These are phyloP conservation scores for Ataeniobius toweri DNA, from an alignment of 2,797 vertebrate species.

Conservation along the genomic window DNA sequence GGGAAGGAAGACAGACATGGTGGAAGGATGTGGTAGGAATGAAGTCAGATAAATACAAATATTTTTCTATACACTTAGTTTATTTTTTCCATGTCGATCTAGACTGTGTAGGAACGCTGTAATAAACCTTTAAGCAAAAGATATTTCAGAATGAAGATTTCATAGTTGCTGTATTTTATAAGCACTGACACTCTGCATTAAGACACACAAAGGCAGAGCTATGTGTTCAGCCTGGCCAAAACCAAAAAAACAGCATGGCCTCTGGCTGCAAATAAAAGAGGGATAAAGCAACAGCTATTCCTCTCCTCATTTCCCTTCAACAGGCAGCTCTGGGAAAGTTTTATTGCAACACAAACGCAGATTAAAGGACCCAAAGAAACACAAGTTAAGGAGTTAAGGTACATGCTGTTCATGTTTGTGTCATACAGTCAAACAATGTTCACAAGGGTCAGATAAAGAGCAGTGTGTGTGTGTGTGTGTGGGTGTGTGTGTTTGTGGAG, in stretches of 20 bases:
- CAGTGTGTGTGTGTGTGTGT: slow-evolving; percentile 40
- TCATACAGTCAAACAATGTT: neutral
- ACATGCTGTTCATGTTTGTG: slow-evolving; percentile 15
- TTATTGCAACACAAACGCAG: slow-evolving; percentile 39
- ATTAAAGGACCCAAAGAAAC: slow-evolving; percentile 26
- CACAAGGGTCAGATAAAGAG: slow-evolving; percentile 9
- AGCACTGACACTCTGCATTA: neutral
- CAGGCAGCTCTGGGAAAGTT: slow-evolving; percentile 19
- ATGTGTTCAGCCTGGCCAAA: slow-evolving; percentile 34
- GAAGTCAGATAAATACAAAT: neutral
- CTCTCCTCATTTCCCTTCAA: slow-evolving; percentile 21
- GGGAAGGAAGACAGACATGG: neutral
- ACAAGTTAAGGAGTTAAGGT: slow-evolving; percentile 3
- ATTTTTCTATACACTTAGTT: neutral
- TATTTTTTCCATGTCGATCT: neutral
- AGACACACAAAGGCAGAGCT: slow-evolving; percentile 25
- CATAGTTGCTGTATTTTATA: neutral
- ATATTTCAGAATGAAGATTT: slow-evolving; percentile 7
- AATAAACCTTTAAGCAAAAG: slow-evolving; percentile 36
- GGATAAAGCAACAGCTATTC: slow-evolving; percentile 56
- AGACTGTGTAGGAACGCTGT: neutral
- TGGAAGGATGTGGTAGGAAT: neutral
- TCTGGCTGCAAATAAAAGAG: slow-evolving; percentile 62
- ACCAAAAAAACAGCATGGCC: slow-evolving; percentile 52
- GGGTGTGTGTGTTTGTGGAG: slow-evolving; percentile 19